Evolutionary conservation across 2,113 vertebrate genomes (phyloP), one percentile per base, ranked within the genome.

Genomic region (Phocoena phocoena): DNA sequence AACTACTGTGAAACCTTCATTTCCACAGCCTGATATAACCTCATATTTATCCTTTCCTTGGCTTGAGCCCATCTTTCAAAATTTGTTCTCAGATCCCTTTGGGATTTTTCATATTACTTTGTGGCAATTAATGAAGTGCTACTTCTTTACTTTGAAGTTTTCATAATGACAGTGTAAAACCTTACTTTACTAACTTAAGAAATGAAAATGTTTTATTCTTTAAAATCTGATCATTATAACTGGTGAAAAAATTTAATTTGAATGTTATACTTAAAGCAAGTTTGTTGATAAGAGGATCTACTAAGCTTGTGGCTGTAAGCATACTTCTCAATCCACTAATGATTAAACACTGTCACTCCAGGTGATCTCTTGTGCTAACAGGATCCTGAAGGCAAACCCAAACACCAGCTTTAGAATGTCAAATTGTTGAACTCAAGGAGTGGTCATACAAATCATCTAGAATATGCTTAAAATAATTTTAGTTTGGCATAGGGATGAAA

Each of bases 131-230:
- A 86, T 93, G n/a, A 84, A 81, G 31, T 9, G 21, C 6, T 23
- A 55, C 31, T 55, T 82, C n/a, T 65, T 62, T 68, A 63, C 81
- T 90, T n/a, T 18, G 76, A 88, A 77, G 88, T 88, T 93, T 97
- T 94, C 28, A 20, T 85, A 85, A 36, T 38, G 82, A 73, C 20
- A 65, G 79, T 36, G 44, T 23, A 71, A 89, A 92, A 25, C 12
- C 38, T 71, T 77, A 18, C 25, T 63, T 70, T 77, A 80, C 60
- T 55, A 53, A 87, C 36, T 82, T 70, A 86, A 79, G 33, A 86
- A 84, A 65, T 63, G 12, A 76, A 85, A 63, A 38, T 96, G 13
- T 88, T 88, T 58, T 63, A 55, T 84, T 20, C 26, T 20, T 44
- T n/a, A 71, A 71, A 91, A 90, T 41, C 38, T 67, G 53, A 38